Conservation (phyloP, 2,888 invertebrate genomes). For the Lasioglossum lativentre region DNA sequence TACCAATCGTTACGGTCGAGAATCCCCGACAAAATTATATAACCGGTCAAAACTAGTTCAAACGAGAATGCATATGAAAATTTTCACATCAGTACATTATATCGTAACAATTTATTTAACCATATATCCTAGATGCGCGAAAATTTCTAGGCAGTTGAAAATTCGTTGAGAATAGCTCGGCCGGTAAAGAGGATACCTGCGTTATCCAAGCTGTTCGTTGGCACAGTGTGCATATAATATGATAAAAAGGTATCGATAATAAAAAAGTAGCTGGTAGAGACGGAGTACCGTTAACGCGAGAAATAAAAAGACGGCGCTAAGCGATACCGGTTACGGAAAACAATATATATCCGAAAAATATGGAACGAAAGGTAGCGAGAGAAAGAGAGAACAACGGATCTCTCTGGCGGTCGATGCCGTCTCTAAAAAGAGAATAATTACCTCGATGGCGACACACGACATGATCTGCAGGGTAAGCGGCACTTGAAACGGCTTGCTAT, state of each 20-base stretch:
- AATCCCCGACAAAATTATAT: not conserved
- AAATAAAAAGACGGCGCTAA: not conserved
- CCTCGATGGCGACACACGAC: constrained; percentile 92
- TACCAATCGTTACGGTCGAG: constrained; percentile 44
- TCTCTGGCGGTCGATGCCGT: constrained; percentile 49
- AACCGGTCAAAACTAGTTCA: too few relatives aligned
- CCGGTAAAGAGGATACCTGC: constrained; percentile 33
- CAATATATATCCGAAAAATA: not conserved
- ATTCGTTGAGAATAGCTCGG: constrained; percentile 22
- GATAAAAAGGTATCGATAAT: constrained; percentile 31
- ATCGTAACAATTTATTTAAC: not conserved
- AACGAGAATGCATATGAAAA: not conserved
- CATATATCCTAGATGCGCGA: not conserved
- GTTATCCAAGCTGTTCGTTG: constrained; percentile 40
- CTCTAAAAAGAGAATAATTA: constrained; percentile 82
- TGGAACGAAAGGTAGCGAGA: constrained; percentile 21
- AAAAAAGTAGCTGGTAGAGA: constrained; percentile 16
- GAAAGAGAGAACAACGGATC: constrained; percentile 22
- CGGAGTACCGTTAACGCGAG: not conserved
- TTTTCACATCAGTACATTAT: too few relatives aligned
- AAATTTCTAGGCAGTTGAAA: not conserved
- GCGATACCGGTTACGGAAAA: not conserved
- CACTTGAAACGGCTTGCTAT: constrained; percentile 87
- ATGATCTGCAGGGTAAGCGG: constrained; percentile 91
- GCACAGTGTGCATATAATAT: constrained; percentile 17